Percentiles rank a stretch among this genome's conserved stretches.
Evolutionary conservation across 2,797 vertebrate species (phyloP).

Genomic region (Sternarchorhynchus goeldii): DNA sequence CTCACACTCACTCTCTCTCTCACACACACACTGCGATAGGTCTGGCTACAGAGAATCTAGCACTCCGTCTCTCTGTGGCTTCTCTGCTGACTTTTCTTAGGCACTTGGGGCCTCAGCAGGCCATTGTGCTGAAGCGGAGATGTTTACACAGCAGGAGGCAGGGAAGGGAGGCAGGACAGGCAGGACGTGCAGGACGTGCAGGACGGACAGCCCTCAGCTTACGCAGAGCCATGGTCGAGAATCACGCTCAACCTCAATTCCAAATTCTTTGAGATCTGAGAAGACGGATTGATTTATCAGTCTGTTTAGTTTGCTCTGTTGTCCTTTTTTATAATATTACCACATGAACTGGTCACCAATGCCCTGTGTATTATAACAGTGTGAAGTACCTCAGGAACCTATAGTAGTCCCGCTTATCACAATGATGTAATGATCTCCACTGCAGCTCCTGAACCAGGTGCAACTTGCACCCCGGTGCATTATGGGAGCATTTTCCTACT

Average conservation of each 20-base stretch:
- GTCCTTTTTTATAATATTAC: too few species aligned
- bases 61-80: slow-evolving; percentile 32
- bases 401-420: too few species aligned
- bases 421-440: background rate
- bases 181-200: too few species aligned
- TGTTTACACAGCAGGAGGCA: slow-evolving; percentile 15
- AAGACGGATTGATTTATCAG: too few species aligned
- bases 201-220: too few species aligned
- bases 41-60: slow-evolving; percentile 18
- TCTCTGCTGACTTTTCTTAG: slow-evolving; percentile 41
- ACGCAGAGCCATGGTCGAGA: too few species aligned
- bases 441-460: background rate
- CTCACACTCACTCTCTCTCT: slow-evolving; percentile 29
- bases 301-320: too few species aligned
- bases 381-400: too few species aligned
- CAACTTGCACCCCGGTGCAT: slow-evolving; percentile 9
- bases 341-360: too few species aligned
- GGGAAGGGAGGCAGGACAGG: background rate
- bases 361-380: too few species aligned
- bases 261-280: too few species aligned
- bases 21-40: slow-evolving; percentile 25
- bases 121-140: slow-evolving; percentile 44
- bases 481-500: background rate
- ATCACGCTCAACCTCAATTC: too few species aligned
- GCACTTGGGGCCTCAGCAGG: slow-evolving; percentile 7